Base-by-base conservation (phyloP, 2,888 invertebrate species). In the Lomographa bimaculata region DNA sequence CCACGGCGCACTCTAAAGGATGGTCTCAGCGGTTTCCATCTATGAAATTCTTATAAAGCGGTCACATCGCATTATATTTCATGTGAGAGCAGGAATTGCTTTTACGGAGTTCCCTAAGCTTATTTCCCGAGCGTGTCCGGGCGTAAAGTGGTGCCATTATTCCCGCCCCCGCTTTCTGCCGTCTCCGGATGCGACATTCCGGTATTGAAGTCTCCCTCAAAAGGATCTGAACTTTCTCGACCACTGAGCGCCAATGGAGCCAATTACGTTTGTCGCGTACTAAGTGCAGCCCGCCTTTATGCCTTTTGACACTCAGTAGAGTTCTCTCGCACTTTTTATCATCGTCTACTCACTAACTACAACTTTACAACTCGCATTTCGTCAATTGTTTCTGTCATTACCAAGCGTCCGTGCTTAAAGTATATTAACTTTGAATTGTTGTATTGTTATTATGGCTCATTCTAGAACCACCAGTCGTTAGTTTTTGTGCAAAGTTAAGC, bases 41-140 rank as follows among this genome's bases (percentile, higher is more conserved):
- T 71, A 64, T 71, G 71, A 82, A 83, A 79, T 79, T 85, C 86
- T 80, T 79, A 86, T 84, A 77, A 76, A 84, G 76, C 78, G 80
- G 79, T 80, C 83, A 77, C 77, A 74, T 70, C 69, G 74, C 74
- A 71, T 85, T 83, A 87, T 86, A 87, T 86, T 86, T 86, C 81
- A 84, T 82, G 77, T 79, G 83, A 51, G 80, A 83, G 79, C 57
- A 71, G 78, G 70, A 86, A 86, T 86, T 81, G 86, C 89, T 89
- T 87, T 89, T 86, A 89, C 75, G 78, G 76, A 86, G 84, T 87
- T 86, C n/a, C 78, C 79, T 83, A 84, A 87, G 89, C 87, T 89
- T 87, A 89, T 87, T 89, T 87, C 87, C 87, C 81, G 83, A 71
- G 79, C 76, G 79, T 77, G 78, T 78, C 71, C 67, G 81, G 74